phyloP scores from a whole-genome alignment of 2,888 invertebrate species.

The Agrotis ipsilon region DNA sequence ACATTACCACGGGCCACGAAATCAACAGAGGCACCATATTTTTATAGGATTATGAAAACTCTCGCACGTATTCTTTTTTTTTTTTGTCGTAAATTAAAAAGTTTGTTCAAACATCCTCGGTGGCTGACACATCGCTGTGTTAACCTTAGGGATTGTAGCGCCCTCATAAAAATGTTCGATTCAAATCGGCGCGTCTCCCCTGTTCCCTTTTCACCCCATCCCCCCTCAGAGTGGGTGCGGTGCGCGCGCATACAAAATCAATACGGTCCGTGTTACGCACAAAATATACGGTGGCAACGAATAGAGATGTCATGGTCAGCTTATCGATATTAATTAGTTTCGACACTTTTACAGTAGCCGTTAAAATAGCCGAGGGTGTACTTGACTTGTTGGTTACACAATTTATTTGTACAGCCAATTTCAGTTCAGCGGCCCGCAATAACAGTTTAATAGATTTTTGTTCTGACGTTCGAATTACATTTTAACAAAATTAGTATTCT shows the following conservation, averaged over 20 bases:
- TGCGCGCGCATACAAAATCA: conserved; percentile 90
- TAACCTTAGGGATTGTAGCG: conserved; percentile 86
- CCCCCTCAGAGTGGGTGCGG: conserved; percentile 69
- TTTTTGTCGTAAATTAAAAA: conserved; percentile 66
- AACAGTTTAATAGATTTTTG: conserved; percentile 25
- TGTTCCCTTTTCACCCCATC: conserved; percentile 80
- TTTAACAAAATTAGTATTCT: conserved; percentile 38
- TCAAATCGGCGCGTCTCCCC: conserved; percentile 86
- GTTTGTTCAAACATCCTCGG: conserved; percentile 71
- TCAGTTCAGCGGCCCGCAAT: conserved; percentile 32
- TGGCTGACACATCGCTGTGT: conserved; percentile 80
- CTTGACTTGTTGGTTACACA: conserved; percentile 31
- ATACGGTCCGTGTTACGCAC: conserved; percentile 88
- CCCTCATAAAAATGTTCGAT: conserved; percentile 89
- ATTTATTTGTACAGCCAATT: conserved; percentile 51
- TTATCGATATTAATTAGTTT: conserved; percentile 76
- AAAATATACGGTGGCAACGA: conserved; percentile 80
- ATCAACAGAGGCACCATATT: conserved; percentile 48
- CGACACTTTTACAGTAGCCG: conserved; percentile 56
- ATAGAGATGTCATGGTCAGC: conserved; percentile 85
- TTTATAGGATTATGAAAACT: conserved; percentile 61
- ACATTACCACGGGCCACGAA: conserved; percentile 41
- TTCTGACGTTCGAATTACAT: conserved; percentile 23
- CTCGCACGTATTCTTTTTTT: conserved; percentile 48
- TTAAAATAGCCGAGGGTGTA: conserved; percentile 45